Conservation (phyloP, 2,888 invertebrate species). For the Drosophila suboccidentalis region DNA sequence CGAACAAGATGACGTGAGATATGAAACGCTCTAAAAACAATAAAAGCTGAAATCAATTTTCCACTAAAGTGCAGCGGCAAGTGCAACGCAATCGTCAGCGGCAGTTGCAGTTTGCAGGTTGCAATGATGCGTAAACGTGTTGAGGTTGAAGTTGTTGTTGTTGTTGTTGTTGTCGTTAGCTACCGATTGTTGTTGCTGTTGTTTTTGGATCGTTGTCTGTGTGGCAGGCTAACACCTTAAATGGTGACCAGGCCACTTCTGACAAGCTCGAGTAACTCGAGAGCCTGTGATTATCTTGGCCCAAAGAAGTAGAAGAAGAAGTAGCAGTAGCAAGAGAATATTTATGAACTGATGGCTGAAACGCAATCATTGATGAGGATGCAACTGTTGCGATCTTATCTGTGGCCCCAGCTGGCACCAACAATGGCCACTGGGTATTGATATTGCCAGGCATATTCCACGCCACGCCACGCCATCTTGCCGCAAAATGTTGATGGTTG, state of each 20-base stretch:
- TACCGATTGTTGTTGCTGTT: slow-evolving; percentile 34
- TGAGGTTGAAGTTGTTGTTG: slow-evolving; percentile 54
- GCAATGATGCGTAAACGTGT: slow-evolving; percentile 76
- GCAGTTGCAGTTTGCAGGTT: slow-evolving; percentile 16
- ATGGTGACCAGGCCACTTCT: slow-evolving; percentile 57
- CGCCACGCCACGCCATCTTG: slow-evolving; percentile 53
- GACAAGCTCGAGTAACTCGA: slow-evolving; percentile 71
- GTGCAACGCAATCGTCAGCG: slow-evolving; percentile 10
- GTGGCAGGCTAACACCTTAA: slow-evolving; percentile 74
- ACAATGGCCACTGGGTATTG: slow-evolving; percentile 46
- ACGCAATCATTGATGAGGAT: slow-evolving; percentile 67
- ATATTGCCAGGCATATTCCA: slow-evolving; percentile 62
- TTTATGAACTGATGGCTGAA: slow-evolving; percentile 72
- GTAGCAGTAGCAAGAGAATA: slow-evolving; percentile 65
- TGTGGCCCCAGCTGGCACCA: slow-evolving; percentile 33
- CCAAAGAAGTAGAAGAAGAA: neutral
- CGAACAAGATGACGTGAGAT: slow-evolving; percentile 71
- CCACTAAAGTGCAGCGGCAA: slow-evolving; percentile 51
- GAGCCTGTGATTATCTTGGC: slow-evolving; percentile 69
- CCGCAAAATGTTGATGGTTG: slow-evolving; percentile 31
- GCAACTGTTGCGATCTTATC: slow-evolving; percentile 52
- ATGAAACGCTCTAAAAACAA: slow-evolving; percentile 70
- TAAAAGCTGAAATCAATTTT: slow-evolving; percentile 78
- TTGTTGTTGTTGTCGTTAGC: slow-evolving; percentile 45
- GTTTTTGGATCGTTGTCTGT: slow-evolving; percentile 30